Conservation (phyloP, 2,113 vertebrate species). For the Tamias sibiricus region DNA sequence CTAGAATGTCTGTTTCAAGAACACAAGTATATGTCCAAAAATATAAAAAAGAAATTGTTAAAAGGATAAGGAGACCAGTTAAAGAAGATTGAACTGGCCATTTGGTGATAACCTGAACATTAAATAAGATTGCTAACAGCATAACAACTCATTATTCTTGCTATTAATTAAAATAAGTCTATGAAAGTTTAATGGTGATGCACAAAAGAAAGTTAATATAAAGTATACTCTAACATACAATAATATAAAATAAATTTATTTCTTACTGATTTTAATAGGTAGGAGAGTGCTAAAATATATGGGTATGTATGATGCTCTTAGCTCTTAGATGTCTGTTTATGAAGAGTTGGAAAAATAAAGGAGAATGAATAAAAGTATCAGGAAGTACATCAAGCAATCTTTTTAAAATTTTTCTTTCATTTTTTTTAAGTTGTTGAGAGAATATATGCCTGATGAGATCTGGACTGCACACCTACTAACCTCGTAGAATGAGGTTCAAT, state of each 20-base stretch:
- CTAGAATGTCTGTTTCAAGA: neutral
- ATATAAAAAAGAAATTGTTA: neutral
- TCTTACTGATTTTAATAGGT: slow-evolving; percentile 9
- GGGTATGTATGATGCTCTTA: neutral
- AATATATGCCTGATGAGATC: neutral
- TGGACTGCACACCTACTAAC: neutral
- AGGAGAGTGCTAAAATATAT: neutral
- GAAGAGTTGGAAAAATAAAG: neutral
- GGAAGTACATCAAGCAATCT: neutral
- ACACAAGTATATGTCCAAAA: neutral
- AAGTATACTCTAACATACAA: neutral
- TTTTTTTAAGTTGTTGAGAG: neutral
- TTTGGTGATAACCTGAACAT: neutral
- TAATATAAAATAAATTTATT: neutral
- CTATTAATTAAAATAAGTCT: neutral
- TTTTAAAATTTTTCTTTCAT: too few relatives aligned
- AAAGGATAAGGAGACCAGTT: neutral
- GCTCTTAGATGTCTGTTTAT: neutral
- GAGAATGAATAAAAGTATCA: neutral
- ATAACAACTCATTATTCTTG: neutral
- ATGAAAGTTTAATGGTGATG: neutral
- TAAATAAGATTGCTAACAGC: neutral
- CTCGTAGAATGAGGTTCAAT: neutral
- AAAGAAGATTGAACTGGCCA: neutral
- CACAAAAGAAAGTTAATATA: neutral